A percentile compares a stretch with the other conserved stretches of the same genome.
Evolutionary conservation across 2,888 invertebrate genomes (phyloP).

Genomic region (Scaptomyza reducta): DNA sequence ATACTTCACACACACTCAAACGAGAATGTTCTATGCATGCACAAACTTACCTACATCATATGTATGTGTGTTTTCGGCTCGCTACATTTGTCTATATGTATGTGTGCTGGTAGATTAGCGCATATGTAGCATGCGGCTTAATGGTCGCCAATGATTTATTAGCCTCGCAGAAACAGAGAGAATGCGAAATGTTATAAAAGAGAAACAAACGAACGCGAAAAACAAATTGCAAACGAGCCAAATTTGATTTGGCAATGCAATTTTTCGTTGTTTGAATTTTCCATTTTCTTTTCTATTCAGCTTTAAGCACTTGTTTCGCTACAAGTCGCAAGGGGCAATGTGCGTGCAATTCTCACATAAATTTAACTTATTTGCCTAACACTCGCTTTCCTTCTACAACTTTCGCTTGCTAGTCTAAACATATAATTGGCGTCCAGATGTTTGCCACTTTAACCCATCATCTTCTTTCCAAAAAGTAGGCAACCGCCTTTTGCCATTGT

Average conservation of each 20-base stretch:
- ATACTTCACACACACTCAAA: slow-evolving; percentile 70
- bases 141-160: slow-evolving; percentile 72
- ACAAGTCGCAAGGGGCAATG: slow-evolving; percentile 41
- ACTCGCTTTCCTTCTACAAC: slow-evolving; percentile 7
- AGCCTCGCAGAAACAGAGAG: slow-evolving; percentile 32
- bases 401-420: slow-evolving; percentile 10
- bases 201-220: background rate
- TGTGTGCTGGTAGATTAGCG: slow-evolving; percentile 67
- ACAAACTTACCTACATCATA: slow-evolving; percentile 1
- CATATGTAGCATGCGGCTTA: slow-evolving; percentile 72
- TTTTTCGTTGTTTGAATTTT: slow-evolving; percentile 12
- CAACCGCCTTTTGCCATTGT: slow-evolving; percentile 29
- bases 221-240: slow-evolving; percentile 21
- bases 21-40: slow-evolving; percentile 14
- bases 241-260: slow-evolving; percentile 62
- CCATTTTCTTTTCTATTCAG: background rate
- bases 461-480: background rate
- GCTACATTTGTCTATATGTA: slow-evolving; percentile 31
- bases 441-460: slow-evolving; percentile 6
- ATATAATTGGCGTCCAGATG: slow-evolving; percentile 58
- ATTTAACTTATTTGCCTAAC: slow-evolving; percentile 55
- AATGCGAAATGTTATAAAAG: slow-evolving; percentile 9
- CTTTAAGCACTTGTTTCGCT: slow-evolving; percentile 33
- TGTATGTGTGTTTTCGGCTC: slow-evolving; percentile 39
- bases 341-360: slow-evolving; percentile 62